These are phyloP conservation scores for Andrena dorsata DNA, from an alignment of 2,888 invertebrate genomes.

Conservation along the genomic window DNA sequence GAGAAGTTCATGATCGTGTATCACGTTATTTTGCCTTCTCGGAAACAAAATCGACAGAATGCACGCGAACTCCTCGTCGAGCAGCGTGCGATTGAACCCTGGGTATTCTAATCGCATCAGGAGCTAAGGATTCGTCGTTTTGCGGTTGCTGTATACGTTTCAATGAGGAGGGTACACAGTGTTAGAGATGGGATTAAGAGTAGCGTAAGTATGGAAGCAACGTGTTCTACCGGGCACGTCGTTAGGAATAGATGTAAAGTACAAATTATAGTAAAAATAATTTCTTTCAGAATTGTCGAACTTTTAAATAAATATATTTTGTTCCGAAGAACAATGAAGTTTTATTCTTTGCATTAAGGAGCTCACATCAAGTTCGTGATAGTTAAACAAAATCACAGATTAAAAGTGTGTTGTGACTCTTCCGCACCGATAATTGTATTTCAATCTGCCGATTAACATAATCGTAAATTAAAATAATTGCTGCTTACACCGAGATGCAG, in stretches of 20 bases:
- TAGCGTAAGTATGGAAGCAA: neutral
- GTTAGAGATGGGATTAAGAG: conserved; percentile 6
- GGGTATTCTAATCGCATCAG: conserved; percentile 23
- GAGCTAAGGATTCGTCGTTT: conserved; percentile 11
- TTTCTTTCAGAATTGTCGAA: too few relatives aligned
- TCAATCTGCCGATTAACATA: too few relatives aligned
- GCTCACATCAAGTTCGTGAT: too few relatives aligned
- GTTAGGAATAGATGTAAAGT: neutral
- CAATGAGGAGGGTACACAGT: conserved; percentile 11
- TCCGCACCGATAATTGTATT: too few relatives aligned
- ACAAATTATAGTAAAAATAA: too few relatives aligned
- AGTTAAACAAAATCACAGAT: too few relatives aligned
- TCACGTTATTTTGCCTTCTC: conserved; percentile 21
- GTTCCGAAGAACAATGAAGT: too few relatives aligned
- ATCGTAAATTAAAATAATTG: too few relatives aligned
- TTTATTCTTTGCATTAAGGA: too few relatives aligned
- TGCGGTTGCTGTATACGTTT: conserved; percentile 6
- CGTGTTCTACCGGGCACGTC: neutral
- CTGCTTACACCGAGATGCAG: too few relatives aligned
- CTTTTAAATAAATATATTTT: too few relatives aligned
- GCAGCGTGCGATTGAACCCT: conserved; percentile 8
- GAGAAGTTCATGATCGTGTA: neutral
- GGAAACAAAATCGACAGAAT: conserved; percentile 23
- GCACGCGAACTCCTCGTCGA: conserved; percentile 21
- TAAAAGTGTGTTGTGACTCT: too few relatives aligned